Evolutionary conservation across 2,888 invertebrate species (phyloP).

Genomic region (Heliconius cydno): DNA sequence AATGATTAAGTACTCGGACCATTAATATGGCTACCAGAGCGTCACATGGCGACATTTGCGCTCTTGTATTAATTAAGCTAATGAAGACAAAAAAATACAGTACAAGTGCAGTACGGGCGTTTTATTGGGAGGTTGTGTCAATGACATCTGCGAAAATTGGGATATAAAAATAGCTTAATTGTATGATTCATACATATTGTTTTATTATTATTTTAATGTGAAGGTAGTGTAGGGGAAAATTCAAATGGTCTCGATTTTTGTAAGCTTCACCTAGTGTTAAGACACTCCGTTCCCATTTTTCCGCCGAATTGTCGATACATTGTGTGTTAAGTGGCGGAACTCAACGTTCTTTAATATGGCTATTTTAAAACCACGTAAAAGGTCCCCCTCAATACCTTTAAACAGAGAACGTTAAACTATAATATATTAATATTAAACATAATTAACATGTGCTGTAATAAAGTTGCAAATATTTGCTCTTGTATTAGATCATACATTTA

Average conservation of each 20-base stretch:
- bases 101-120: background rate
- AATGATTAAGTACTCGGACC: background rate
- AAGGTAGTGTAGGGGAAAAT: too few relatives aligned
- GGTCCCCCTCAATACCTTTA: background rate
- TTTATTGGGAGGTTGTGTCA: background rate
- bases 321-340: too few relatives aligned
- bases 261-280: too few relatives aligned
- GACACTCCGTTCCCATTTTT: background rate
- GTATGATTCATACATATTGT: background rate
- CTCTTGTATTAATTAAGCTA: constrained; percentile 7
- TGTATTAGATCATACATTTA: constrained; percentile 18
- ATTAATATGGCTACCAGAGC: background rate
- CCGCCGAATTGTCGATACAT: background rate
- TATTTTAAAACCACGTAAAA: background rate
- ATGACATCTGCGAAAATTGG: background rate
- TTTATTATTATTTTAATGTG: too few relatives aligned
- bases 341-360: too few relatives aligned
- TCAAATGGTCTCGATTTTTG: too few relatives aligned
- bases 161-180: background rate
- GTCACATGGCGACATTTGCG: background rate
- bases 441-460: background rate
- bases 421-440: background rate
- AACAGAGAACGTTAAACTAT: background rate
- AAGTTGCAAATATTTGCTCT: constrained; percentile 9
- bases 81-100: constrained; percentile 5